These are phyloP conservation scores for Enteromius mattozi DNA, from an alignment of 2,797 vertebrate species.

Conservation along the genomic window DNA sequence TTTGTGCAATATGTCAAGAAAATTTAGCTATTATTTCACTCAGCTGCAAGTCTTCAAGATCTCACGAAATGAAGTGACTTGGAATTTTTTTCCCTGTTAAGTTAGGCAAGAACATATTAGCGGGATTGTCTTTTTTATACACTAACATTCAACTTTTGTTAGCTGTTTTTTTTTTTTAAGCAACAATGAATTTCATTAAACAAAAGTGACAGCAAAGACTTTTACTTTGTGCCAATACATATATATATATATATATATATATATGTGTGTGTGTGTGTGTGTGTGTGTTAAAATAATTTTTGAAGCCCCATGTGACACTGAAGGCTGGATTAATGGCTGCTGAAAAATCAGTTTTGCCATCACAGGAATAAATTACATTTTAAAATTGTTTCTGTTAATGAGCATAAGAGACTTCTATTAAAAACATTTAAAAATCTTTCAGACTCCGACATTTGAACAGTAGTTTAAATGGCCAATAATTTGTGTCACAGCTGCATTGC, in stretches of 20 bases:
- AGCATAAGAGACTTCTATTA: not conserved
- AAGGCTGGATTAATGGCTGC: not conserved
- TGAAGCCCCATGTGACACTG: not conserved
- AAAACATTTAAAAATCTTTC: not conserved
- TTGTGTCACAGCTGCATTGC: not conserved
- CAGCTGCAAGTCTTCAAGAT: not conserved
- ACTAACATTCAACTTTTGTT: not conserved
- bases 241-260: too few relatives aligned
- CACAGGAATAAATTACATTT: not conserved
- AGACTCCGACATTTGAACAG: not conserved
- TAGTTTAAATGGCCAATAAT: not conserved
- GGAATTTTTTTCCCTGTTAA: not conserved
- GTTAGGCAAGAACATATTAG: not conserved
- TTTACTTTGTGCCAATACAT: not conserved
- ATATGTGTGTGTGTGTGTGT: too few relatives aligned
- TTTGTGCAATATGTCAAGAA: constrained; percentile 20
- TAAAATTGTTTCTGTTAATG: too few relatives aligned
- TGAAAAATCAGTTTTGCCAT: not conserved
- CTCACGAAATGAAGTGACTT: not conserved
- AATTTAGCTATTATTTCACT: not conserved
- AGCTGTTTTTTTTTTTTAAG: not conserved
- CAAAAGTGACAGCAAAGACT: not conserved
- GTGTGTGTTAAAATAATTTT: not conserved
- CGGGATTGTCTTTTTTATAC: not conserved
- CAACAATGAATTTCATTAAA: not conserved